phyloP scores from a whole-genome alignment of 30 jellyfish, hydroid and myxozoan species.

The Hydra vulgaris region DNA sequence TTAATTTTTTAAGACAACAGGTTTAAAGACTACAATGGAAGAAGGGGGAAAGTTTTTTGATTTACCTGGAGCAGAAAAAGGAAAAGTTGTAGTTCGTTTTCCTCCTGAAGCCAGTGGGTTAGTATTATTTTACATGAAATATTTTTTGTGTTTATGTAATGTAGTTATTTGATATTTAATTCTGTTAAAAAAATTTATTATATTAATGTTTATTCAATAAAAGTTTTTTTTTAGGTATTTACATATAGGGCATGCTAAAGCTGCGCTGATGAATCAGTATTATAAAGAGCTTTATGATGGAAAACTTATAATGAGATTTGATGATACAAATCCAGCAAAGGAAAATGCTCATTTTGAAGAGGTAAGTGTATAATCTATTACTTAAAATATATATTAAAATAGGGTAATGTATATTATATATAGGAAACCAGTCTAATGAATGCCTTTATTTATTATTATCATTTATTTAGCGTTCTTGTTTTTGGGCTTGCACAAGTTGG shows the following conservation, averaged over 20 bases:
- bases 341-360: constrained; percentile 90
- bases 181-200: not conserved
- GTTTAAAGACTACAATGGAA: constrained; percentile 58
- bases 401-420: too few relatives aligned
- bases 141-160: too few relatives aligned
- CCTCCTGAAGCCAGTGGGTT: constrained; percentile 99
- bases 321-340: constrained; percentile 97
- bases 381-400: not conserved
- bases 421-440: too few relatives aligned
- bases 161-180: not conserved
- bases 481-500: too few relatives aligned
- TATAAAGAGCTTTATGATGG: constrained; percentile 83
- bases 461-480: too few relatives aligned
- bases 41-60: constrained; percentile 89
- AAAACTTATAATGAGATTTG: constrained; percentile 87
- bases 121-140: constrained; percentile 9
- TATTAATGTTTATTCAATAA: not conserved
- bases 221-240: constrained; percentile 44
- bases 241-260: constrained; percentile 98
- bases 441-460: too few relatives aligned
- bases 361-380: constrained; percentile 25
- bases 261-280: constrained; percentile 91
- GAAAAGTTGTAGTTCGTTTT: constrained; percentile 88
- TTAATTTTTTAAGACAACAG: too few relatives aligned
- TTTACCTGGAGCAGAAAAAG: constrained; percentile 77